These are phyloP conservation scores for Furcula furcula DNA, from an alignment of 2,888 invertebrate species.

Conservation along the genomic window DNA sequence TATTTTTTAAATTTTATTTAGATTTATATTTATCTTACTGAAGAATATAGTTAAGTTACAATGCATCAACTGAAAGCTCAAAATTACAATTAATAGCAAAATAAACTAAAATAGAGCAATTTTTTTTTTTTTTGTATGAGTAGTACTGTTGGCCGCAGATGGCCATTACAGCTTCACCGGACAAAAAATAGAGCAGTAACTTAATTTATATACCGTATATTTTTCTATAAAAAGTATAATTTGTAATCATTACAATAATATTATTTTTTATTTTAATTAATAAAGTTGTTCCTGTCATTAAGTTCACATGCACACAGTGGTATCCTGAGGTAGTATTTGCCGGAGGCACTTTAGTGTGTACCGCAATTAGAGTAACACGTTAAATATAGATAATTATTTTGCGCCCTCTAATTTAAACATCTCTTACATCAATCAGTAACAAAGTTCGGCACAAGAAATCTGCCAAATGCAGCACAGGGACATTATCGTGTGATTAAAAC, in stretches of 20 bases:
- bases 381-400: conserved; percentile 55
- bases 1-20: too few relatives aligned
- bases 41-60: too few relatives aligned
- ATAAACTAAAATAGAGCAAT: too few relatives aligned
- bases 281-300: conserved; percentile 25
- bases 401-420: conserved; percentile 50
- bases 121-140: too few relatives aligned
- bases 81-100: too few relatives aligned
- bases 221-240: too few relatives aligned
- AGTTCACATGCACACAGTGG: conserved; percentile 18
- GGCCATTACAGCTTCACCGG: too few relatives aligned
- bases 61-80: too few relatives aligned
- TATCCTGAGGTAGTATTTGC: conserved; percentile 26
- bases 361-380: conserved; percentile 53
- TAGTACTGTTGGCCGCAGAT: too few relatives aligned
- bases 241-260: conserved; percentile 7
- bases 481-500: conserved; percentile 24
- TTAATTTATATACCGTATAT: too few relatives aligned
- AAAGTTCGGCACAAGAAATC: conserved; percentile 32
- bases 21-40: too few relatives aligned
- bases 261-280: conserved; percentile 28
- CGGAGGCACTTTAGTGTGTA: conserved; percentile 27
- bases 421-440: conserved; percentile 19
- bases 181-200: too few relatives aligned
- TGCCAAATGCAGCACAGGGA: conserved; percentile 28